Evolutionary conservation across 2,797 vertebrate species (phyloP), one percentile per base, ranked within the genome.

Genomic region (Sphenopsis melanotis): DNA sequence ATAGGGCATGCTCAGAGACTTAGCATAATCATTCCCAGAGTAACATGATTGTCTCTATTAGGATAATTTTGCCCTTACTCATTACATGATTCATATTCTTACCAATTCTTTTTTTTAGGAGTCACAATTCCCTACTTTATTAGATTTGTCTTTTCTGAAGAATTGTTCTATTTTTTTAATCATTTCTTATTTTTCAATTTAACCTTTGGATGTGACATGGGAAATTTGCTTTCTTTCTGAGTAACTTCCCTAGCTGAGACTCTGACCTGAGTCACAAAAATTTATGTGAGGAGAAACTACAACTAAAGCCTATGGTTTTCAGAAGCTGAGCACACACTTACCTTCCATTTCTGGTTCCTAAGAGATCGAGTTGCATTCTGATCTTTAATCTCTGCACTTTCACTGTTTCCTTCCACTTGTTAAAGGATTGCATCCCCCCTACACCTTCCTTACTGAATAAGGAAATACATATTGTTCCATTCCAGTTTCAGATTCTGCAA

Each of bases 41-140:
- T 94, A 93, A 94, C 84, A 87, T 22, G 65, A 78, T 78, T 89
- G 76, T 78, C 91, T 65, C 57, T 37, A 89, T 87, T 87, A 95
- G 42, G 92, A 95, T 95, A 95, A 95, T 94, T 95, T 92, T 87
- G 65, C 47, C 69, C 34, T 81, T 93, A 72, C 21, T 87, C 61
- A 65, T 92, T 81, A 89, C 23, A 72, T 83, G 53, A 94, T 85
- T 96, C 55, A 88, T 96, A 93, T 83, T 93, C 65, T 74, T 85
- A 69, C 16, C 15, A 14, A 37, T 63, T 83, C 65, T 59, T 37
- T 39, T 78, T 78, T 83, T 89, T 75, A 89, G 55, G 46, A 94
- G 26, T 81, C 81, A 78, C 65, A 94, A 75, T 95, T 97, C 87
- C 57, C 46, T n/a, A 50, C 39, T 94, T 92, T 92, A 95, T 92